phyloP scores from a whole-genome alignment of 2,113 vertebrate species.

The Stegostoma tigrinum region DNA sequence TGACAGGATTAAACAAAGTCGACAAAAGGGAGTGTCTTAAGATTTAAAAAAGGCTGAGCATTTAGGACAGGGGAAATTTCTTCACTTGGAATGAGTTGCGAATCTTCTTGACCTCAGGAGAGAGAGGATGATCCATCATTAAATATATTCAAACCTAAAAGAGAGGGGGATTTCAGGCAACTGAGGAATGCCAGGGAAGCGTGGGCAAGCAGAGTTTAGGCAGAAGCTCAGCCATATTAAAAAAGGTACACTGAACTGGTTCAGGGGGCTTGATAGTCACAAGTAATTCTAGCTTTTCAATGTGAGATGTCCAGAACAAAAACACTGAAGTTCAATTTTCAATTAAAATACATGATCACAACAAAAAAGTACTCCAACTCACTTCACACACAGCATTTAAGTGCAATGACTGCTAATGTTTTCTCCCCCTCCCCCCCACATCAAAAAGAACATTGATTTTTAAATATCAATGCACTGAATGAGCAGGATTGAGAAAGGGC shows the following conservation, averaged over 20 bases:
- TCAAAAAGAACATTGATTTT: too few species aligned
- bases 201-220: too few species aligned
- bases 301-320: too few species aligned
- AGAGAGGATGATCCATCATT: not conserved
- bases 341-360: not conserved
- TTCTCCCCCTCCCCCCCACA: not conserved
- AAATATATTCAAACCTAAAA: not conserved
- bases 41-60: not conserved
- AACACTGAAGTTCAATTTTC: not conserved
- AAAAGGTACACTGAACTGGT: too few species aligned
- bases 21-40: not conserved
- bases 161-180: not conserved
- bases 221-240: too few species aligned
- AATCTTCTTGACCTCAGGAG: not conserved
- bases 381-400: not conserved
- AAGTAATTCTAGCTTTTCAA: too few species aligned
- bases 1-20: too few species aligned
- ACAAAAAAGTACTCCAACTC: not conserved
- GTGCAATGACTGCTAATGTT: not conserved
- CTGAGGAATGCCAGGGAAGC: not conserved
- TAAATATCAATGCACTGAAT: too few species aligned
- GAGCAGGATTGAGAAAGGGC: too few species aligned
- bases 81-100: not conserved
- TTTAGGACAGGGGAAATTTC: not conserved
- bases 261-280: not conserved